Percentiles rank a stretch among this genome's conserved stretches.
Evolutionary conservation across 2,797 vertebrate species (phyloP).

Genomic region (Tragopan temminckii): DNA sequence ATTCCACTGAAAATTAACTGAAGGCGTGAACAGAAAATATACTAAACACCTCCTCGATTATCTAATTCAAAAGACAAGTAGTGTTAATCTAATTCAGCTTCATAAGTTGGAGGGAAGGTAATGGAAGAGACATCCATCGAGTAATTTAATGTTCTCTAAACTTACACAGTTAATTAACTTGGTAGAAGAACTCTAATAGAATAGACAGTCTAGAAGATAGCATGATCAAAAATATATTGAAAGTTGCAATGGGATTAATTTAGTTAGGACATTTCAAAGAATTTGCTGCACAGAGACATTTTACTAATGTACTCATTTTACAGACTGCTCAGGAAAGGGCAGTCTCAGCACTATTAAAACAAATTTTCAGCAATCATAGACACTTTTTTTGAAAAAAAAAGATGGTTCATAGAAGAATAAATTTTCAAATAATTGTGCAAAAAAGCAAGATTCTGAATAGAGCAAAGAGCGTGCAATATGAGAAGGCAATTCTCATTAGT

Average conservation of each 20-base stretch:
- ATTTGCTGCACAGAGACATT: neutral
- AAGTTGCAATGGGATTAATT: slow-evolving; percentile 58
- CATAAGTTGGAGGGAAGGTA: neutral
- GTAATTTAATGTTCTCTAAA: neutral
- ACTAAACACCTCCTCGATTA: neutral
- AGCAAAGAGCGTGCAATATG: neutral
- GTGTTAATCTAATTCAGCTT: neutral
- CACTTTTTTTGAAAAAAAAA: neutral
- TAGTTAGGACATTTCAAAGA: slow-evolving; percentile 27
- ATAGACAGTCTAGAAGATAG: neutral
- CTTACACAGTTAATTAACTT: slow-evolving; percentile 4
- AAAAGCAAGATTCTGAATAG: neutral
- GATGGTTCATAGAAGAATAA: neutral
- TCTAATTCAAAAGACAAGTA: slow-evolving; percentile 12
- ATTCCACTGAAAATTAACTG: neutral
- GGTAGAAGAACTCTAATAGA: neutral
- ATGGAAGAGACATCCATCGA: neutral
- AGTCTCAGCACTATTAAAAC: slow-evolving; percentile 13
- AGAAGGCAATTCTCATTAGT: neutral
- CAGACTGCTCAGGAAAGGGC: neutral
- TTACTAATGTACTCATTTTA: slow-evolving; percentile 19
- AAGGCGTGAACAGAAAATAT: neutral
- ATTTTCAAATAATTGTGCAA: neutral
- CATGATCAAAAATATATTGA: neutral
- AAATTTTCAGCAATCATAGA: neutral